phyloP scores from a whole-genome alignment of 2,888 invertebrate species.

The Chrysopilus asiliformis region DNA sequence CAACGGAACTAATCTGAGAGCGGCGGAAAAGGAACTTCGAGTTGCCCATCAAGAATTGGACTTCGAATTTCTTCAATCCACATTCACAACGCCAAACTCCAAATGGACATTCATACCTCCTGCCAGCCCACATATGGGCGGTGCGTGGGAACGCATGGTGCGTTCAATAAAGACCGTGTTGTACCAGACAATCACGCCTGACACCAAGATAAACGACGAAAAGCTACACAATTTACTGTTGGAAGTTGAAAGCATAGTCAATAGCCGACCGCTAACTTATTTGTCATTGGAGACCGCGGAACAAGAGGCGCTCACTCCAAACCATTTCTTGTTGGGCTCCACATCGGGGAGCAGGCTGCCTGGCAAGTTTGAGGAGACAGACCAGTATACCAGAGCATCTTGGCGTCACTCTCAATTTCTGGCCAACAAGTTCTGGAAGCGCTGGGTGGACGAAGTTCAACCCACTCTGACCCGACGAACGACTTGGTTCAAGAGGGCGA shows the following conservation, averaged over 20 bases:
- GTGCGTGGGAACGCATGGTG: too few species aligned
- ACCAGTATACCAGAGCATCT: constrained; percentile 9
- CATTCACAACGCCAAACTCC: constrained; percentile 5
- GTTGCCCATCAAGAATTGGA: constrained; percentile 10
- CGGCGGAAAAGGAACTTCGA: too few species aligned
- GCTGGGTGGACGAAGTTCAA: constrained; percentile 17
- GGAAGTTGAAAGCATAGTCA: constrained; percentile 16
- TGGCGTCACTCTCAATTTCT: constrained; percentile 11
- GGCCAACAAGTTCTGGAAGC: constrained; percentile 13
- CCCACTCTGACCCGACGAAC: constrained; percentile 13
- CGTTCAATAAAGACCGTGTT: constrained; percentile 16
- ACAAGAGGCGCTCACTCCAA: constrained; percentile 18
- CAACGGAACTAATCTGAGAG: too few species aligned
- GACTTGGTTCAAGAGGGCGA: constrained; percentile 12
- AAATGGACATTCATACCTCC: constrained; percentile 18
- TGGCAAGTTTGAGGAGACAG: constrained; percentile 9
- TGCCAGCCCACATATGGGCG: constrained; percentile 15
- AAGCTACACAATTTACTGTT: constrained; percentile 6
- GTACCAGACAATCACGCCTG: constrained; percentile 10
- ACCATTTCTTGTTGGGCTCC: constrained; percentile 18
- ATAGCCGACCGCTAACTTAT: constrained; percentile 14
- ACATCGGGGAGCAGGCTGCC: constrained; percentile 14
- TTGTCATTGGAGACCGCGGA: constrained; percentile 10
- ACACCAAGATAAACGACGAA: constrained; percentile 16
- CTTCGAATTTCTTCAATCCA: constrained; percentile 5